Evolutionary conservation across 2,797 vertebrate genomes (phyloP), one percentile per base, ranked within the genome.

Genomic region (Diplodus puntazzo): DNA sequence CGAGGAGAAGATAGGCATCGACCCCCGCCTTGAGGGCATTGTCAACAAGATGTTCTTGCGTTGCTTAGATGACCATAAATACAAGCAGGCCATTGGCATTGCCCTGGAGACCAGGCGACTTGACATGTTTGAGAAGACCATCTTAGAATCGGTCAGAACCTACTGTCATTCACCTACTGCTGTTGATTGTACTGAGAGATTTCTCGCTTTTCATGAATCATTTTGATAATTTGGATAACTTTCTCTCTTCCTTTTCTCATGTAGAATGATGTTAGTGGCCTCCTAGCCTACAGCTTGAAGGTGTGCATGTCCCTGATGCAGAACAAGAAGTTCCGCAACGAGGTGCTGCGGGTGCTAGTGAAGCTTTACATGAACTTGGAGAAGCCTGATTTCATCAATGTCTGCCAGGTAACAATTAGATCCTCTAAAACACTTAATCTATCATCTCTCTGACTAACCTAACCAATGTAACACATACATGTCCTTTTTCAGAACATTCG

Each of bases 261-360:
- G 50, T 92, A 99, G 98, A 99, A 93, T 17, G 98, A 99, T 91
- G 97, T 99, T 76, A 96, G 97, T 69, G 98, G 98, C 66, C 97
- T 99, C 92, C 94, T 99, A 57, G 98, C 98, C 11, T 99, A 99
- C 90, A 99, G 98, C 92, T 92, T 99, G 91, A 99, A 99, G 88
- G 97, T 99, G 55, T 99, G 98, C 94, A 99, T 99, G 98, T 99
- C 98, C 73, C 92, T 99, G 84, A 99, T 99, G 98, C 98, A 99
- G 89, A 99, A 99, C 89, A 99, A 99, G 83, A 98, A 98, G 87
- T 99, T 99, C 84, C 96, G 98, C 73, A 99, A 99, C 48, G 96
- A 99, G 85, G 98, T 99, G 20, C 93, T 99, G 73, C 90, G 98
- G 80, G 98, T 99, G 77, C 93, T 99, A 59, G 98, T 99, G 74